phyloP scores from a whole-genome alignment of 2,888 invertebrate species.

The Tanypteryx hageni region DNA sequence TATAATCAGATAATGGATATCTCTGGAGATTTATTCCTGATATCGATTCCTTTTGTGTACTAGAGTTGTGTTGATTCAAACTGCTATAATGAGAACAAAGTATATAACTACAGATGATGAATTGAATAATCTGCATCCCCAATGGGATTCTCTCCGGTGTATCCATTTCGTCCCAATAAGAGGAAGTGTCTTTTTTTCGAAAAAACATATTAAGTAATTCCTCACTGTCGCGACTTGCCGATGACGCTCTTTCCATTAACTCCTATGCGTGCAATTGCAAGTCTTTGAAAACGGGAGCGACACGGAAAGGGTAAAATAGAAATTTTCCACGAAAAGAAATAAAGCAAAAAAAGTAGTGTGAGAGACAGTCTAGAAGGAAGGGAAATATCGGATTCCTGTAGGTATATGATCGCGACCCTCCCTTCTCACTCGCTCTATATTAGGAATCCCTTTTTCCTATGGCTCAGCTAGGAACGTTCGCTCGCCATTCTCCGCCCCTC shows the following conservation, averaged over 20 bases:
- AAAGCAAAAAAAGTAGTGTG: neutral
- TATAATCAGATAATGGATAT: too few species aligned
- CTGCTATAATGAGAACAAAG: too few species aligned
- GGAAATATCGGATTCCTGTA: neutral
- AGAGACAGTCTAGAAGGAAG: neutral
- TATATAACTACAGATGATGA: too few species aligned
- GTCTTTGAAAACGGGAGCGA: neutral
- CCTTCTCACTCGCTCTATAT: slow-evolving; percentile 17
- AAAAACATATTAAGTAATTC: neutral
- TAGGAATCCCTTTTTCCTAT: neutral
- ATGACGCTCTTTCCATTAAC: neutral
- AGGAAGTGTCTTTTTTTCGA: too few species aligned
- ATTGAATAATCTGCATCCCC: too few species aligned
- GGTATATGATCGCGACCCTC: neutral
- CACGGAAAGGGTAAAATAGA: neutral
- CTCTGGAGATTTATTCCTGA: too few species aligned
- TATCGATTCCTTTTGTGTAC: too few species aligned
- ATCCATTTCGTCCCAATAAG: too few species aligned
- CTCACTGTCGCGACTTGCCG: neutral
- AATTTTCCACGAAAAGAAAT: neutral
- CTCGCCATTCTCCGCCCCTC: neutral
- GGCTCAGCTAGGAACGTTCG: neutral
- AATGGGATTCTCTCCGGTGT: too few species aligned
- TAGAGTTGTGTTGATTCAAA: too few species aligned
- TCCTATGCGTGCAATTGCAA: neutral